Percentiles rank a stretch among this genome's conserved stretches.
Evolutionary conservation across 2,113 vertebrate species (phyloP).

Genomic region (Eidolon helvum): DNA sequence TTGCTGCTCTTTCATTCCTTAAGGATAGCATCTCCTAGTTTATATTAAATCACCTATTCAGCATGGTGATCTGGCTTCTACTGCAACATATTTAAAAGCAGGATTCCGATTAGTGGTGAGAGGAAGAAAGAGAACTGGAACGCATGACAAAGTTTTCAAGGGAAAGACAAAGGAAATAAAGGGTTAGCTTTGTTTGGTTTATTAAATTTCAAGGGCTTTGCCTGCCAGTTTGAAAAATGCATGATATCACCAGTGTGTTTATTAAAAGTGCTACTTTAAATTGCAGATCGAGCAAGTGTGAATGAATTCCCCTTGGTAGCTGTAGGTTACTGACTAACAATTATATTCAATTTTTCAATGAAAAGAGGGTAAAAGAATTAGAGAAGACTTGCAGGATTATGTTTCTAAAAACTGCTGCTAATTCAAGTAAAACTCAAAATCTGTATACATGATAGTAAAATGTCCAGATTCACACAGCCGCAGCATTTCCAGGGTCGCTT

Average conservation of each 20-base stretch:
- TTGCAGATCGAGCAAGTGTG: conserved; percentile 54
- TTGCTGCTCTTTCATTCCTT: not conserved
- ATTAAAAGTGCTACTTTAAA: conserved; percentile 63
- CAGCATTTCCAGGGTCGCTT: not conserved
- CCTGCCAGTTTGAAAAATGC: conserved; percentile 43
- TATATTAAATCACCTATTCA: not conserved
- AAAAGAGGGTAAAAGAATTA: not conserved
- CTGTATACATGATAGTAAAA: not conserved
- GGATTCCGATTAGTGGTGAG: not conserved
- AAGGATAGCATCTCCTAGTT: not conserved
- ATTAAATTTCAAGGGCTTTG: conserved; percentile 45
- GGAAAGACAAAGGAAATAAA: conserved; percentile 47
- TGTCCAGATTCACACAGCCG: not conserved
- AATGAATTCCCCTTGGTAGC: not conserved
- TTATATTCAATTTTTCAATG: conserved; percentile 24
- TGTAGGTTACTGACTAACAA: conserved; percentile 20
- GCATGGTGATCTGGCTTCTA: not conserved
- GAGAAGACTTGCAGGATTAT: not conserved
- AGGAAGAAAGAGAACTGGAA: not conserved
- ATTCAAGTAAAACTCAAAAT: not conserved
- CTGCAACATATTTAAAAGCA: not conserved
- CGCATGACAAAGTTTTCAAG: conserved; percentile 24
- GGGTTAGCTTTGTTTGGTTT: not conserved
- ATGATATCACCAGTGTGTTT: conserved; percentile 47
- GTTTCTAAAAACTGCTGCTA: not conserved